Evolutionary conservation across 2,888 invertebrate genomes (phyloP).

Genomic region (Acrocera orbiculus): DNA sequence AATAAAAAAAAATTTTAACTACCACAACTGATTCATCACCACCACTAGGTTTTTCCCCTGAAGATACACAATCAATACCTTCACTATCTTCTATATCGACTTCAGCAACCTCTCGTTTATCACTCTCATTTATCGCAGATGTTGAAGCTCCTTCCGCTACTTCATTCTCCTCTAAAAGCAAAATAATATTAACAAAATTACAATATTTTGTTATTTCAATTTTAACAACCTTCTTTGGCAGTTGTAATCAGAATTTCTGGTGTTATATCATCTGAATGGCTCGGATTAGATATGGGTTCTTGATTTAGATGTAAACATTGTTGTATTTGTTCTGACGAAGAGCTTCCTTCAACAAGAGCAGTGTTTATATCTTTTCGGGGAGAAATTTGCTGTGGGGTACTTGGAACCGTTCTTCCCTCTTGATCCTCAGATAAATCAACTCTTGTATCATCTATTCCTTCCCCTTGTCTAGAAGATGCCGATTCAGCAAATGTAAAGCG

Average conservation of each 20-base stretch:
- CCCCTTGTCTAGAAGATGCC: constrained; percentile 28
- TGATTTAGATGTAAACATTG: constrained; percentile 19
- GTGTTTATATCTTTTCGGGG: constrained; percentile 21
- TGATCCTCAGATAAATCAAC: constrained; percentile 32
- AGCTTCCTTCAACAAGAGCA: constrained; percentile 8
- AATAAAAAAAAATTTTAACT: constrained; percentile 4
- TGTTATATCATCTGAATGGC: constrained; percentile 9
- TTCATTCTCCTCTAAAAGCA: constrained; percentile 17
- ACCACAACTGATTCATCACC: constrained; percentile 33
- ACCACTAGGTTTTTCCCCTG: constrained; percentile 40
- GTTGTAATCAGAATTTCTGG: constrained; percentile 12
- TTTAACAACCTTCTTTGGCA: constrained; percentile 9
- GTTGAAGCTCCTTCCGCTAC: constrained; percentile 32
- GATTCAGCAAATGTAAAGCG: constrained; percentile 49
- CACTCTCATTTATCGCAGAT: constrained; percentile 29
- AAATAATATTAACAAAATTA: background rate
- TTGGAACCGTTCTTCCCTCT: constrained; percentile 44
- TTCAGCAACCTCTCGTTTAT: constrained; percentile 22
- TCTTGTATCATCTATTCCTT: constrained; percentile 53
- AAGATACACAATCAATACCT: constrained; percentile 36
- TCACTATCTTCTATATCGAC: constrained; percentile 25
- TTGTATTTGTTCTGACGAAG: constrained; percentile 28
- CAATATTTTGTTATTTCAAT: background rate
- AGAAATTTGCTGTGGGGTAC: constrained; percentile 46
- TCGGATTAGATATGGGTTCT: constrained; percentile 19